Evolutionary conservation across 1,140 invertebrate genomes (phyloP).

Genomic region (Nilaparvata lugens): DNA sequence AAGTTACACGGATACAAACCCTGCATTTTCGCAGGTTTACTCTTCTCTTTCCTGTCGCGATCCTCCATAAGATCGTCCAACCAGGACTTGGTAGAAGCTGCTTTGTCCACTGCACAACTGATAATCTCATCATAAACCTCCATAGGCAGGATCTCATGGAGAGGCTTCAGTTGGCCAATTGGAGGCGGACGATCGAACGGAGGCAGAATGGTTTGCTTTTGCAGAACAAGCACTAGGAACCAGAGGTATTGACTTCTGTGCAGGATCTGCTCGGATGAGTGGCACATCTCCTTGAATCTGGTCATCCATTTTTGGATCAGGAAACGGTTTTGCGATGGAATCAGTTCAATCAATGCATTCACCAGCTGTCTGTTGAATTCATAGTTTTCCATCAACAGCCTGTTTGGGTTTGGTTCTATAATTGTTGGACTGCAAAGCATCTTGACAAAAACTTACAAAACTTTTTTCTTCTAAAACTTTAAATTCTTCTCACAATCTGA

Average conservation of each 20-base stretch:
- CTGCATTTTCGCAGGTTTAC: background rate
- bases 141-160: background rate
- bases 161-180: background rate
- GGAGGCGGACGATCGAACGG: background rate
- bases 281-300: conserved; percentile 39
- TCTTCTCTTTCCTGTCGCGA: background rate
- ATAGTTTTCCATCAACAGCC: background rate
- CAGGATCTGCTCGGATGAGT: background rate
- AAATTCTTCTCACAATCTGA: no score
- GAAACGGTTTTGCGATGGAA: background rate
- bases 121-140: background rate
- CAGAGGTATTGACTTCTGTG: background rate
- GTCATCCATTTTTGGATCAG: background rate
- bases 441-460: background rate
- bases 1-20: conserved; percentile 1
- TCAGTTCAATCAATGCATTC: background rate
- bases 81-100: background rate
- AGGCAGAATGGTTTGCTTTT: background rate
- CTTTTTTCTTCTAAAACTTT: no score
- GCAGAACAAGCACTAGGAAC: background rate
- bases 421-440: background rate
- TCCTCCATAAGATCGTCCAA: background rate
- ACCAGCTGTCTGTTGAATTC: background rate
- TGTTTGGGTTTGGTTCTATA: conserved; percentile 10
- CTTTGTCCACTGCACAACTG: background rate